Evolutionary conservation across 1,140 invertebrate species (phyloP).

Genomic region (Mizuhopecten yessoensis): DNA sequence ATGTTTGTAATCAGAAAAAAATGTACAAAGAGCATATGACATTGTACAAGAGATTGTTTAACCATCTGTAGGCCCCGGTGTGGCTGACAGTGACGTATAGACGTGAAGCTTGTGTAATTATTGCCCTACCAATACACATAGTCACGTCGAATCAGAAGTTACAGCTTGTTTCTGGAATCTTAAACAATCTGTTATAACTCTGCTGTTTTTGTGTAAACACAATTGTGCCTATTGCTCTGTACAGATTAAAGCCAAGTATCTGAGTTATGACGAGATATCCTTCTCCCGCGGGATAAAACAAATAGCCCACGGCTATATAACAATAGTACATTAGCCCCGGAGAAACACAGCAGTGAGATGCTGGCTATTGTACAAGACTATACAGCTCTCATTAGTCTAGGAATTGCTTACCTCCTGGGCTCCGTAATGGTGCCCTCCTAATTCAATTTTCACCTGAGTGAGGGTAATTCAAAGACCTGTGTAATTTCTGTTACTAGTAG

Average conservation of each 20-base stretch:
- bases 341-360: neutral
- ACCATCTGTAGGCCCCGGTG: neutral
- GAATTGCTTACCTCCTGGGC: too few species aligned
- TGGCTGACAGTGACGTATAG: neutral
- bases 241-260: neutral
- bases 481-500: neutral
- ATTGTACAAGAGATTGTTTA: neutral
- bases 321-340: neutral
- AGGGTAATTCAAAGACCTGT: slow-evolving; percentile 14
- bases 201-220: neutral
- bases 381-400: too few species aligned
- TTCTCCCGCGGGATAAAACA: neutral
- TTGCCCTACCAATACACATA: neutral
- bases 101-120: neutral
- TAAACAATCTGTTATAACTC: neutral
- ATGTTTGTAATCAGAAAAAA: neutral
- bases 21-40: neutral
- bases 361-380: neutral
- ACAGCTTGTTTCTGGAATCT: neutral
- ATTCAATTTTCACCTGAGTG: slow-evolving; percentile 18
- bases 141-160: neutral
- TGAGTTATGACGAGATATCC: neutral
- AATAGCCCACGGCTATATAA: neutral
- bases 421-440: neutral
- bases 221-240: neutral